Evolutionary conservation across 2,888 invertebrate genomes (phyloP), one percentile per base, ranked within the genome.

Genomic region (Coenonympha glycerion): DNA sequence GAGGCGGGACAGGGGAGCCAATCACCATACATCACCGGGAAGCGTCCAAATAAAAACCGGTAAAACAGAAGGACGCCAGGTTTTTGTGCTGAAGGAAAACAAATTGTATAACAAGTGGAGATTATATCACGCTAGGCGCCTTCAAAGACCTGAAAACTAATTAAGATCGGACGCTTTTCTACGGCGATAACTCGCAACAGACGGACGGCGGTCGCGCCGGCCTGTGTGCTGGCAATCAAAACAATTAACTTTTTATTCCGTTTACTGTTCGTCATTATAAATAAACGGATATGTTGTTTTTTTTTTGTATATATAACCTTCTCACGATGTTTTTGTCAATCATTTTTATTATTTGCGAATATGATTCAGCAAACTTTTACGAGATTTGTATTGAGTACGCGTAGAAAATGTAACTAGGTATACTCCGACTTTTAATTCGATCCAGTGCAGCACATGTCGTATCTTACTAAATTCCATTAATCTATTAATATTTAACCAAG

Each of bases 111-210:
- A 76, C 79, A 84, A 82, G 79, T 79, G 75, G 73, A 76, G 86
- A 87, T 87, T 67, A 71, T 86, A 87, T 87, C 87, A 69, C 64
- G 60, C 79, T 79, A 86, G 85, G 79, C 83, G 82, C 80, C 83
- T 81, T 83, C 74, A 79, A 80, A 84, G 78, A 84, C 76, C 82
- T 84, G 83, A 86, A 84, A 87, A 85, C 83, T 87, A 87, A 87
- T 87, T 87, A 87, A 86, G 87, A 87, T 87, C 85, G 79, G 76
- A 70, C 72, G 82, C 79, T 86, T 85, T 85, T 81, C 86, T 82
- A 78, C 69, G 73, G 75, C 82, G 87, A 87, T 87, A 87, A 84
- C 77, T 83, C 70, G 73, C 70, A 64, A 61, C 72, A 71, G 79
- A 79, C 79, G 72, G 78, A 76, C 75, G 73, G 66, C 67, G 53